Evolutionary conservation across 1,140 invertebrate species (phyloP).

Genomic region (Tetranychus cinnabarinus): DNA sequence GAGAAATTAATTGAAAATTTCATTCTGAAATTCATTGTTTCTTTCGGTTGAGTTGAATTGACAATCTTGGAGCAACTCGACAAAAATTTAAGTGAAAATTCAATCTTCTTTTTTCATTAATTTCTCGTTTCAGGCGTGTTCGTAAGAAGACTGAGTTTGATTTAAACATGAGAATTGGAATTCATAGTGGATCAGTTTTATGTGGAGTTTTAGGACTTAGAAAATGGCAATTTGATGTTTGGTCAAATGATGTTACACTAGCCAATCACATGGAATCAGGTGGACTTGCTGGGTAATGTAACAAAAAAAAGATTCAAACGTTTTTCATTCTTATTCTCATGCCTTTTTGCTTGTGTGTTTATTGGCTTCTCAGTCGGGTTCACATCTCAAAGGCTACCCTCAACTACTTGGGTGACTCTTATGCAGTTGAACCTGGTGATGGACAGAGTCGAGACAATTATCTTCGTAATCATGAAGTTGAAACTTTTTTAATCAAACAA

Average conservation of each 20-base stretch:
- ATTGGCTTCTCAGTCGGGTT: conserved; percentile 39
- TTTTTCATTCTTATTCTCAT: neutral
- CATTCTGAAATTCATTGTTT: too few species aligned
- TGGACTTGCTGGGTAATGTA: conserved; percentile 55
- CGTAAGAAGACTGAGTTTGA: conserved; percentile 30
- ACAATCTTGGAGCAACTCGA: too few species aligned
- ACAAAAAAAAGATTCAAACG: too few species aligned
- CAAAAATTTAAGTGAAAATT: too few species aligned
- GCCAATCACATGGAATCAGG: conserved; percentile 95
- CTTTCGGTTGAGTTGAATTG: too few species aligned
- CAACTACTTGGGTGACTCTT: conserved; percentile 56
- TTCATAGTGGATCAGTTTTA: conserved; percentile 30
- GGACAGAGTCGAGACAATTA: conserved; percentile 61
- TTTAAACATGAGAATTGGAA: conserved; percentile 82
- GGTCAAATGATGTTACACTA: conserved; percentile 89
- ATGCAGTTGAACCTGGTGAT: conserved; percentile 74
- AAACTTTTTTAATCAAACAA: conserved; percentile 73
- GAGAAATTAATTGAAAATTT: too few species aligned
- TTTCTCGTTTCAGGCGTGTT: conserved; percentile 7
- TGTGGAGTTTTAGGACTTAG: conserved; percentile 50
- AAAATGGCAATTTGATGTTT: conserved; percentile 95
- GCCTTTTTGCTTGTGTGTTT: neutral
- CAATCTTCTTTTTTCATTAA: too few species aligned
- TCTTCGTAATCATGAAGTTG: conserved; percentile 49
- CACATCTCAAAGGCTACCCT: conserved; percentile 70